Conservation (phyloP, 2,888 invertebrate species). For the Digitonthophagus gazella region DNA sequence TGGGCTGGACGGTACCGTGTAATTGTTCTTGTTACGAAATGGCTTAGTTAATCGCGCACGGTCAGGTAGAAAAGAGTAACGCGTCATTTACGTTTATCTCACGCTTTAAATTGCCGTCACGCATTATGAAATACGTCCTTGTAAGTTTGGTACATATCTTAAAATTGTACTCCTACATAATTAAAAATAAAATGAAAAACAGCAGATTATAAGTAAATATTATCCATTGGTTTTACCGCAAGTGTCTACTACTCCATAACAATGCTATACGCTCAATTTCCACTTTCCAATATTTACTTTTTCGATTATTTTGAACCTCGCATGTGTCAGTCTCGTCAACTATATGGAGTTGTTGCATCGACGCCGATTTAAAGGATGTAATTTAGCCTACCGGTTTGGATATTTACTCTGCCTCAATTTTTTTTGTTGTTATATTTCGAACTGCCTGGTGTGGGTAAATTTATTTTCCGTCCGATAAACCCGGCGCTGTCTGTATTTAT, state of each 20-base stretch:
- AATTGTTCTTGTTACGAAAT: background rate
- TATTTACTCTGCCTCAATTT: background rate
- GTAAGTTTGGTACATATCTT: too few relatives aligned
- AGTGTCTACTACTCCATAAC: too few relatives aligned
- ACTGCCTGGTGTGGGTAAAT: constrained; percentile 28
- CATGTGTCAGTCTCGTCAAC: background rate
- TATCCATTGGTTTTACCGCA: too few relatives aligned
- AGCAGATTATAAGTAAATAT: too few relatives aligned
- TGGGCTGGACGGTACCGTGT: background rate
- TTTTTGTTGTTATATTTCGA: background rate
- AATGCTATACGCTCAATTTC: too few relatives aligned
- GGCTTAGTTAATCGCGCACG: background rate
- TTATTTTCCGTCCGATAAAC: constrained; percentile 39
- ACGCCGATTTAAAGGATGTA: background rate
- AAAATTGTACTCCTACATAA: too few relatives aligned
- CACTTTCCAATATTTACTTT: too few relatives aligned
- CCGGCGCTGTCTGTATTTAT: constrained; percentile 42
- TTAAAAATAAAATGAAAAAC: too few relatives aligned
- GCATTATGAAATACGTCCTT: background rate
- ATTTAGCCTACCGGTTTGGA: background rate
- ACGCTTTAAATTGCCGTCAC: background rate
- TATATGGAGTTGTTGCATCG: too few relatives aligned
- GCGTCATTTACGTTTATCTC: background rate
- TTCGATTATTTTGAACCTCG: background rate
- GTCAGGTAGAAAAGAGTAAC: background rate